Base-by-base conservation (phyloP, 2,888 invertebrate species). In the Cephus rjabovi region DNA sequence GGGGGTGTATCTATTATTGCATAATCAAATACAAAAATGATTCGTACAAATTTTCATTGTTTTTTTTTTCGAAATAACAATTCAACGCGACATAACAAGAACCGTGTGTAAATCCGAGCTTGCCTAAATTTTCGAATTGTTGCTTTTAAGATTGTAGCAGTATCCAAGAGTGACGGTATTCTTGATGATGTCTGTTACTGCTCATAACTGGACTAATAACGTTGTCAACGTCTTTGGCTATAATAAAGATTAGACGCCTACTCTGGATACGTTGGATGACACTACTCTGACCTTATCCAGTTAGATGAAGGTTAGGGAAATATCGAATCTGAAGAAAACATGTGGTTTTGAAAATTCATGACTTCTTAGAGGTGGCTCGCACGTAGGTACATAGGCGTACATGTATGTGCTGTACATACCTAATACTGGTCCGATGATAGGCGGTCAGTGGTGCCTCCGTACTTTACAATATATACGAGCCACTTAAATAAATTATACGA, bases 401-500 rank as follows among this genome's bases (percentile, higher is more conserved):
- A 23, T 56, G 9, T 56, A 56, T 9, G 3, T 56, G 9, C 23
- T 56, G 56, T 56, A 56, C 23, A 23, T 23, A 56, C 23, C 23
- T 23, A 56, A 56, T 23, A 56, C 56, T 56, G 56, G 23, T 56
- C 23, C 12, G 71, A 31, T 34, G 71, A 71, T 71, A 71, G 71
- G 71, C 71, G 71, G 71, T 71, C 71, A 71, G 71, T 71, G 56
- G 33, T 71, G 71, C 31, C 31, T 71, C 12, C 71, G 34, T 34
- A 71, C 34, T 71, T 12, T 71, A 34, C 71, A 6, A 34, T 71
- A 71, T 71, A 71, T 71, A 71, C 71, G 31, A 77, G 82, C 82
- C 82, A 80, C 86, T 84, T 83, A 86, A 86, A 87, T 87, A 86
- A 88, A 87, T 89, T 86, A 87, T 84, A 82, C 83, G 77, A 79